Conservation (phyloP, 2,797 vertebrate species). For the Falco cherrug region DNA sequence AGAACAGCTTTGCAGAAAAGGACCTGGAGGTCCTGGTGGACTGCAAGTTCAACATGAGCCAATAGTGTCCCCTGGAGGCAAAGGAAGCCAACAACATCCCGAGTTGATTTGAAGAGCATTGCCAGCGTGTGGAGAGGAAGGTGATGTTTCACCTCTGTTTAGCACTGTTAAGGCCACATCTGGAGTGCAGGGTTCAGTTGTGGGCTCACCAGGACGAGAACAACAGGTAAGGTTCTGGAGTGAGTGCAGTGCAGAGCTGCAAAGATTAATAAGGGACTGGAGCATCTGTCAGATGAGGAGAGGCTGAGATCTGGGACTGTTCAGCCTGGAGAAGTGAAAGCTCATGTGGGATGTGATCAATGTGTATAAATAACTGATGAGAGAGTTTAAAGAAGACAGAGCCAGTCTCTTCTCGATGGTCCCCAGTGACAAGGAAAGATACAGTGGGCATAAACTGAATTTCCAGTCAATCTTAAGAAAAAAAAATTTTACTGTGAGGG, state of each 20-base stretch:
- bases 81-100: not conserved
- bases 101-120: not conserved
- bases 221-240: not conserved
- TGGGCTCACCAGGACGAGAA: not conserved
- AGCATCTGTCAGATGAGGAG: not conserved
- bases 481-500: not conserved
- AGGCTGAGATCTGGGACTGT: not conserved
- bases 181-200: not conserved
- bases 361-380: not conserved
- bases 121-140: not conserved
- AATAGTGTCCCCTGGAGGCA: not conserved
- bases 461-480: not conserved
- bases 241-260: not conserved
- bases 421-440: not conserved
- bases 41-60: not conserved
- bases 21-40: not conserved
- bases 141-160: not conserved
- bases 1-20: not conserved
- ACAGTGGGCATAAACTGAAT: not conserved
- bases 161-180: not conserved
- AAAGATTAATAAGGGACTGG: not conserved
- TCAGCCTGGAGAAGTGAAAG: not conserved
- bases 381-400: not conserved
- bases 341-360: not conserved
- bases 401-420: not conserved